These are phyloP conservation scores for Lacanobia oleracea DNA, from an alignment of 2,888 invertebrate species.

Conservation along the genomic window DNA sequence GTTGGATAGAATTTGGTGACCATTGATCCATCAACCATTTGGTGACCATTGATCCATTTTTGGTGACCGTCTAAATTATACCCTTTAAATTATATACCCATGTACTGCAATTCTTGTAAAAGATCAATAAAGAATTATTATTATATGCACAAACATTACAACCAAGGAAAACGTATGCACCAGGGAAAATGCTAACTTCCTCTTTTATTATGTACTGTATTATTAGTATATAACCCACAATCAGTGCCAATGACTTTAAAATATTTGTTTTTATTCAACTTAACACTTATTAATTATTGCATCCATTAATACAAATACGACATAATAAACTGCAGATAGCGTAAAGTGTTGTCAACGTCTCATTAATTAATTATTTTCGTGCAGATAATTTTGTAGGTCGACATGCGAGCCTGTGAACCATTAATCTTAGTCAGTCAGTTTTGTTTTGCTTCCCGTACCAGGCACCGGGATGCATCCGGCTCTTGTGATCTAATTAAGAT, in stretches of 20 bases:
- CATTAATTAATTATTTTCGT: slow-evolving; percentile 56
- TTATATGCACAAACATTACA: too few relatives aligned
- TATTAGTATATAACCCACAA: too few relatives aligned
- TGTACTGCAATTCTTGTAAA: too few relatives aligned
- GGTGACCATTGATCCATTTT: too few relatives aligned
- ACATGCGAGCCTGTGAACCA: not conserved
- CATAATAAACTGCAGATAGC: slow-evolving; percentile 46
- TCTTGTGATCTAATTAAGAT: slow-evolving; percentile 3
- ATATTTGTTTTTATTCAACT: slow-evolving; percentile 37
- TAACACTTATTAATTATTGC: slow-evolving; percentile 44
- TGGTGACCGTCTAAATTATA: too few relatives aligned
- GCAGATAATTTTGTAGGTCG: slow-evolving; percentile 53
- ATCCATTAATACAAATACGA: slow-evolving; percentile 44
- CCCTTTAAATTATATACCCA: too few relatives aligned
- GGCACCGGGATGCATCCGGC: slow-evolving; percentile 33
- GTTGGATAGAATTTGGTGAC: too few relatives aligned
- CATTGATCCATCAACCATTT: too few relatives aligned
- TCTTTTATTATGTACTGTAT: not conserved
- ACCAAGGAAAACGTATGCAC: too few relatives aligned
- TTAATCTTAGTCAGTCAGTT: slow-evolving; percentile 29
- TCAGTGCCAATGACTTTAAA: slow-evolving; percentile 19
- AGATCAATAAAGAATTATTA: too few relatives aligned
- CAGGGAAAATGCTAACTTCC: slow-evolving; percentile 13
- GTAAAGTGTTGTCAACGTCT: slow-evolving; percentile 50
- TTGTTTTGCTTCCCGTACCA: slow-evolving; percentile 43